Evolutionary conservation across 2,888 invertebrate genomes (phyloP).

Genomic region (Gisinianus flammeolus): DNA sequence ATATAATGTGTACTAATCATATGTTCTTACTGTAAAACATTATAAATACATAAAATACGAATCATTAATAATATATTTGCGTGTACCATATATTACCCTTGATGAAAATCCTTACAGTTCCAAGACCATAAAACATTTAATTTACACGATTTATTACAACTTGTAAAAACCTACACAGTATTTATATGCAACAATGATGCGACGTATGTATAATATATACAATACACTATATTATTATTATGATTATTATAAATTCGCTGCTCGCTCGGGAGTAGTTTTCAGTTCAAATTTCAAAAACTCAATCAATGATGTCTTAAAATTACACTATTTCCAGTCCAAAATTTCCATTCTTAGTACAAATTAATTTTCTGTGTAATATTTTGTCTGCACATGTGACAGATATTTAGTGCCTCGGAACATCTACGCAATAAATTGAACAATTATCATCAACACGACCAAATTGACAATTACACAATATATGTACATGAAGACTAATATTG

Average conservation of each 20-base stretch:
- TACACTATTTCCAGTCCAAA: background rate
- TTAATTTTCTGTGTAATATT: constrained; percentile 76
- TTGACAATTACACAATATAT: background rate
- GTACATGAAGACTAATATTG: constrained; percentile 70
- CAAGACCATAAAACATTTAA: too few relatives aligned
- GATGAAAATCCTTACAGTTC: too few relatives aligned
- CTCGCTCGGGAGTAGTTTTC: too few relatives aligned
- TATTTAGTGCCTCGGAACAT: constrained; percentile 79
- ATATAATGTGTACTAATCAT: too few relatives aligned
- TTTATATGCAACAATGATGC: background rate
- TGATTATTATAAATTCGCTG: too few relatives aligned
- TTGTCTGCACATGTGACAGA: constrained; percentile 86
- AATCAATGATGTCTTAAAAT: background rate
- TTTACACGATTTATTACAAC: constrained; percentile 20
- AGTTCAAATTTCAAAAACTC: background rate
- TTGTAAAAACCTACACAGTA: background rate
- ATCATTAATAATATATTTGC: too few relatives aligned
- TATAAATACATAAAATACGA: too few relatives aligned
- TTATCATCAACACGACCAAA: background rate
- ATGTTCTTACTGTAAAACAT: too few relatives aligned
- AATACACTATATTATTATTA: background rate
- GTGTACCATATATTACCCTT: too few relatives aligned
- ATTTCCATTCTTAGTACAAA: constrained; percentile 63
- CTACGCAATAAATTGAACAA: constrained; percentile 60
- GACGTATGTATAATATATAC: background rate